These are phyloP conservation scores for Bergia sp. DNA, from an alignment of 92 coral and sea anemone species.

Conservation along the genomic window DNA sequence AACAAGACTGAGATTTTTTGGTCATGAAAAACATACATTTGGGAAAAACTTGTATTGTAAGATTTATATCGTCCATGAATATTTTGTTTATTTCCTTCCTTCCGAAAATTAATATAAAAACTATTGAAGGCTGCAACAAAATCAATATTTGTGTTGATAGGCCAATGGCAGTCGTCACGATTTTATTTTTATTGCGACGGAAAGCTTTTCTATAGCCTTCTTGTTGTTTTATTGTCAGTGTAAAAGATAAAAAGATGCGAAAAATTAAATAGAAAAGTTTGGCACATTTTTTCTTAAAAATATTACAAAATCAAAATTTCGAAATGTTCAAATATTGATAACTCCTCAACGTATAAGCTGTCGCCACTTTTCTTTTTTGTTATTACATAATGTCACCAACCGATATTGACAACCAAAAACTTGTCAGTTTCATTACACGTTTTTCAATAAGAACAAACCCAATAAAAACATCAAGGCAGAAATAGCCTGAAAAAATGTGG, in stretches of 20 bases:
- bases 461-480: no score
- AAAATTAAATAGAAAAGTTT: not conserved
- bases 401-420: not conserved
- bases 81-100: conserved; percentile 15
- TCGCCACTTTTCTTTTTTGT: not conserved
- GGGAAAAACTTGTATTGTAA: not conserved
- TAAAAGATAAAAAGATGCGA: not conserved
- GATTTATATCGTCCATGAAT: not conserved
- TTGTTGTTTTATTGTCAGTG: not conserved
- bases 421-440: not conserved
- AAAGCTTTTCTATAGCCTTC: no score
- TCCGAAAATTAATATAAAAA: conserved; percentile 1
- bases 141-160: not conserved
- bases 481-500: no score
- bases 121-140: not conserved
- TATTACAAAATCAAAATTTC: not conserved
- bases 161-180: not conserved
- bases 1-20: not conserved
- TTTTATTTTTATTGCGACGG: not conserved
- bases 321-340: not conserved
- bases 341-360: not conserved
- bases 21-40: not conserved
- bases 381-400: no score
- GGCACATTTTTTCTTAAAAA: not conserved
- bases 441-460: no score